These are phyloP conservation scores for Tenthredo livida DNA, from an alignment of 2,888 invertebrate genomes.

Conservation along the genomic window DNA sequence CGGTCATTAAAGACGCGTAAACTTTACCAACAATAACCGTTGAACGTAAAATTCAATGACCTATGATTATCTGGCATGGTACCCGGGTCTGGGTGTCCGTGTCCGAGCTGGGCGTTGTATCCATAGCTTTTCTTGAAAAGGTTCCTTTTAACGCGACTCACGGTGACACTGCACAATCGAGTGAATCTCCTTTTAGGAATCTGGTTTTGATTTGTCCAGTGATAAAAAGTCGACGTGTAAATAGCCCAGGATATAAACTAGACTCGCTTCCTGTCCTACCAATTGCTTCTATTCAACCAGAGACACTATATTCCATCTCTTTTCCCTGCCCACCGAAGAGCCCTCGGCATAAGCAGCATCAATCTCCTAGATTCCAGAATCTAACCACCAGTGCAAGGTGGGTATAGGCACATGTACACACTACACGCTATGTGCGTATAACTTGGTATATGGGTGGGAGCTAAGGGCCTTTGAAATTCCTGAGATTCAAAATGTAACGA, in stretches of 20 bases:
- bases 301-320: slow-evolving; percentile 2
- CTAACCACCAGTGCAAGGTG: slow-evolving; percentile 17
- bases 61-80: slow-evolving; percentile 35
- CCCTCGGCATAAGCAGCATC: not conserved
- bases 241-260: slow-evolving; percentile 41
- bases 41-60: slow-evolving; percentile 51
- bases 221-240: slow-evolving; percentile 44
- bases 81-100: not conserved
- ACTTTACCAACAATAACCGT: slow-evolving; percentile 48
- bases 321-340: not conserved
- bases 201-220: slow-evolving; percentile 22
- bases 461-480: slow-evolving; percentile 48
- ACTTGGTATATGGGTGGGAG: not conserved
- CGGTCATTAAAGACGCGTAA: slow-evolving; percentile 46
- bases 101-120: not conserved
- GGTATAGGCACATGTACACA: not conserved
- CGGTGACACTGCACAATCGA: not conserved
- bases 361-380: slow-evolving; percentile 26
- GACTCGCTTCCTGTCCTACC: slow-evolving; percentile 50
- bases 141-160: slow-evolving; percentile 27
- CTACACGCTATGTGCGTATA: not conserved
- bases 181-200: slow-evolving; percentile 21
- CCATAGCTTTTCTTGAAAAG: not conserved
- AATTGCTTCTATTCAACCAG: slow-evolving; percentile 47
- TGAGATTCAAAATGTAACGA: slow-evolving; percentile 54